Base-by-base conservation (phyloP, 2,888 invertebrate genomes). In the Lymantria monacha region DNA sequence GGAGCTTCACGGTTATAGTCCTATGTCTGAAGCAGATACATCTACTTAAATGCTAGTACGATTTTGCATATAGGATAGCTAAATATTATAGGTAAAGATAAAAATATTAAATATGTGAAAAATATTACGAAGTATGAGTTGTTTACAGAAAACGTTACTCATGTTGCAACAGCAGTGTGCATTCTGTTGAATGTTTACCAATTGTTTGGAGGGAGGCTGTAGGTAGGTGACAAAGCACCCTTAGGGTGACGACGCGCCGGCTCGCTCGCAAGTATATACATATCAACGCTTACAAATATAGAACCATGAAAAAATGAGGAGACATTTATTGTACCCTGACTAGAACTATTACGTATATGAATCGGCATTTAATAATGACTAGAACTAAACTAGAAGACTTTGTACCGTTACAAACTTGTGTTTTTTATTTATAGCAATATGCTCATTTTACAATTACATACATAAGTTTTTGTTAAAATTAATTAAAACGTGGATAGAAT, bases 181-280 rank as follows among this genome's bases (percentile, higher is more conserved):
- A 58, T 57, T 56, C 67, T 55, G 64, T 65, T 63, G 76, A 69
- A 74, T 73, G 71, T 71, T 70, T 73, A 70, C 72, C 79, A 77
- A 82, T 84, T 80, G 82, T 78, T 78, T 70, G 66, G 70, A 63
- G 59, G 64, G 68, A 64, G 67, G 64, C 67, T 51, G 52, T 70
- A 69, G 79, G 71, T 67, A 73, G 62, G 61, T 83, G 86, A 86
- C 87, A 87, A 87, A 87, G 86, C 66, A 81, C 85, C 70, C 87
- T 87, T 68, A 66, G 61, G 57, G 51, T 69, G 78, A 75, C 71
- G 76, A 64, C 73, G 68, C 69, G 69, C 42, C 57, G 62, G 55
- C 60, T 50, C 61, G 58, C 66, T 42, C 59, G 49, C 54, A 50
- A 48, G 43, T 22, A 48, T 33, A 46, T n/a, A 45, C 46, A 42